Base-by-base conservation (phyloP, 2,888 invertebrate genomes). In the Diarsia rubi region DNA sequence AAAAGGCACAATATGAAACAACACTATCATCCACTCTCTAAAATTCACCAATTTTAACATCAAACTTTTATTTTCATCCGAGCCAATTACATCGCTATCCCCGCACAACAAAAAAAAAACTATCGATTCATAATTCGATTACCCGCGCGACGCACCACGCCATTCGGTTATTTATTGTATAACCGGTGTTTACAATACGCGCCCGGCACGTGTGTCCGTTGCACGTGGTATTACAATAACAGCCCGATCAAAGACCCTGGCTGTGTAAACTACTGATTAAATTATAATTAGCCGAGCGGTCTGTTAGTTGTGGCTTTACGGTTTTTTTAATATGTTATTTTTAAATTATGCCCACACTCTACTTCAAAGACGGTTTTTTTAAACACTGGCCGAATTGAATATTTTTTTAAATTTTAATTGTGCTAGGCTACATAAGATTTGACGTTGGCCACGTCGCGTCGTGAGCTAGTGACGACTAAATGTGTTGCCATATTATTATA, bases 171-270 rank as follows among this genome's bases (percentile, higher is more conserved):
- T 91, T 90, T 90, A 90, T 88, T 84, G 85, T 85, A 81, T 86
- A 88, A 85, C 90, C 90, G 80, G 84, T 92, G 92, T 93, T 93
- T 93, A 93, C 91, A 87, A 86, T 88, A 75, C 75, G 78, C 82
- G 75, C 79, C 72, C 68, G 87, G 87, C 93, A 92, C 93, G 93
- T 91, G 92, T 91, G 88, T 76, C 77, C 82, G 75, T 69, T 81
- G 89, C 93, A 94, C 92, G 93, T 94, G 94, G 92, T 89, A 87
- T 90, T 90, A 93, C 91, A 93, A 94, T 93, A 95, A 94, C 95
- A 95, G 81, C 84, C 85, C 91, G 94, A 94, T 93, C 94, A 93
- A 93, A 94, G 93, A 94, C 94, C 94, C 88, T 89, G 86, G 83
- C 90, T 89, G 86, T 88, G 89, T 91, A 90, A 79, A 83, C 83